phyloP scores from a whole-genome alignment of 2,797 vertebrate genomes.

The Petrocephalus schoutedeni region DNA sequence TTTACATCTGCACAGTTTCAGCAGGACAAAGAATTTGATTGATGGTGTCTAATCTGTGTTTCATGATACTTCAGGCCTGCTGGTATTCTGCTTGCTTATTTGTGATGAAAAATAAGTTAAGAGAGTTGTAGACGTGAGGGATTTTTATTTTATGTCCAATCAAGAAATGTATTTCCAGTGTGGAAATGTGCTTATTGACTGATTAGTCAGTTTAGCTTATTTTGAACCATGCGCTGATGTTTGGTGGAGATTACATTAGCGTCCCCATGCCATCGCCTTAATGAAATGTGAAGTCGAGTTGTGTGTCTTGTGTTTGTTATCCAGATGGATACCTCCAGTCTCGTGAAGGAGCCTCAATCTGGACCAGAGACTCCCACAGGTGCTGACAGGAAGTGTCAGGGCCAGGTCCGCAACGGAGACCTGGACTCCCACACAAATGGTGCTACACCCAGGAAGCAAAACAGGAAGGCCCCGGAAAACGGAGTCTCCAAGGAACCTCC shows the following conservation, averaged over 20 bases:
- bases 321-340: constrained; percentile 63
- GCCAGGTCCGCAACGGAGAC: constrained; percentile 80
- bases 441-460: constrained; percentile 57
- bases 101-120: neutral
- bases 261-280: neutral
- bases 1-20: constrained; percentile 2
- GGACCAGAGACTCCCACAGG: constrained; percentile 66
- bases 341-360: constrained; percentile 61
- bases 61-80: neutral
- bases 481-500: constrained; percentile 53
- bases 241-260: neutral
- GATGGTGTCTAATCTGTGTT: neutral
- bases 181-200: neutral
- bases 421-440: constrained; percentile 51
- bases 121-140: neutral
- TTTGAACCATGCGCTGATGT: neutral
- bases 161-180: too few species aligned
- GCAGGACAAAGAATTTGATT: neutral
- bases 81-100: neutral
- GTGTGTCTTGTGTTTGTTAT: neutral
- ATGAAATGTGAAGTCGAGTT: neutral
- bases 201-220: neutral
- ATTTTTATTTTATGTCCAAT: neutral
- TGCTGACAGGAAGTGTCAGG: constrained; percentile 62
- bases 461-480: constrained; percentile 59